Evolutionary conservation across 2,797 vertebrate genomes (phyloP).

Genomic region (Muscicapa comitata): DNA sequence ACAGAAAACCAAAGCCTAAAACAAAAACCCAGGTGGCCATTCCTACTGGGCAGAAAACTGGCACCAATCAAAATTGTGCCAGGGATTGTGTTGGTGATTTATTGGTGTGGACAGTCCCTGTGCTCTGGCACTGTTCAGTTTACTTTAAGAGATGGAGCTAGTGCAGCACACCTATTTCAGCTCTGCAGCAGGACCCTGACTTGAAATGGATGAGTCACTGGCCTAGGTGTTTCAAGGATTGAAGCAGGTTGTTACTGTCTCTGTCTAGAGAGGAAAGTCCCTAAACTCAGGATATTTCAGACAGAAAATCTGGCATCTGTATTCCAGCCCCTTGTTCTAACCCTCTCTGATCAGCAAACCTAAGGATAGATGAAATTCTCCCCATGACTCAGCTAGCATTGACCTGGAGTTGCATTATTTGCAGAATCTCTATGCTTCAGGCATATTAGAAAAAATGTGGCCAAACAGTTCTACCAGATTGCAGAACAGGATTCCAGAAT

Average conservation of each 20-base stretch:
- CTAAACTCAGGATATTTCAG: not conserved
- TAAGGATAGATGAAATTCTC: not conserved
- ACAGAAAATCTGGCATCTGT: not conserved
- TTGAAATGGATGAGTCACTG: not conserved
- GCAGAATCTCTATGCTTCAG: slow-evolving; percentile 29
- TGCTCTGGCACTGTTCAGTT: not conserved
- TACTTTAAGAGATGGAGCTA: not conserved
- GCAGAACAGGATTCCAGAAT: slow-evolving; percentile 38
- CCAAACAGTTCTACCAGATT: slow-evolving; percentile 6
- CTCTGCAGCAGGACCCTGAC: not conserved
- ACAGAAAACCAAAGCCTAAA: not conserved
- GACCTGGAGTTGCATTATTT: not conserved
- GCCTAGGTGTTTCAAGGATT: not conserved
- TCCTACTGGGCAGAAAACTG: not conserved
- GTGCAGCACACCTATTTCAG: not conserved
- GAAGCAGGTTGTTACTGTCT: not conserved
- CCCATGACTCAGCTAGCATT: not conserved
- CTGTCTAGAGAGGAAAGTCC: not conserved
- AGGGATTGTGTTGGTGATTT: not conserved
- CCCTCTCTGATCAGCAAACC: not conserved
- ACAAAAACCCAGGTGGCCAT: not conserved
- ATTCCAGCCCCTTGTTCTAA: not conserved
- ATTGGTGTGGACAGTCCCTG: not conserved
- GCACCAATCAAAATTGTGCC: not conserved
- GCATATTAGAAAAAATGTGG: slow-evolving; percentile 41